phyloP scores from a whole-genome alignment of 2,888 invertebrate genomes.

The Agonopterix alstromeriana region DNA sequence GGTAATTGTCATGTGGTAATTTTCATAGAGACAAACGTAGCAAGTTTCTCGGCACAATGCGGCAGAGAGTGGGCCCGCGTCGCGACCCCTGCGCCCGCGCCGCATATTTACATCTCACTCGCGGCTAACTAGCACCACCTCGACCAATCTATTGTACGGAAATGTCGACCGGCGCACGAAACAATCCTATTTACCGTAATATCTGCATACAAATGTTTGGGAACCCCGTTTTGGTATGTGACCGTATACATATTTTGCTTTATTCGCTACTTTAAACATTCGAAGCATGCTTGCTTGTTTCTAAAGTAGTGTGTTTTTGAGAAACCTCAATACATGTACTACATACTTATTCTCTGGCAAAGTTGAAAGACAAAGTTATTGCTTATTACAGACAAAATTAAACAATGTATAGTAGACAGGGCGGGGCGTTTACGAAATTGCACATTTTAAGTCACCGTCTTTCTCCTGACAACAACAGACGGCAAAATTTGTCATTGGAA shows the following conservation, averaged over 20 bases:
- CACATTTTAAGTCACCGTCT: slow-evolving; percentile 41
- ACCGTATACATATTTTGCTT: slow-evolving; percentile 8
- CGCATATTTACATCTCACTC: slow-evolving; percentile 52
- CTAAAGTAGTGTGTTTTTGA: not conserved
- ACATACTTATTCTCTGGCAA: too few relatives aligned
- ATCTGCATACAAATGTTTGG: slow-evolving; percentile 65
- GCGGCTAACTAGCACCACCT: slow-evolving; percentile 49
- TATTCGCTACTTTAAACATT: not conserved
- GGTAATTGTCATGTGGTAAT: too few relatives aligned
- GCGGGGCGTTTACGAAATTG: slow-evolving; percentile 10
- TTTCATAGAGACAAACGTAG: not conserved
- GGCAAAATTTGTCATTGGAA: slow-evolving; percentile 68
- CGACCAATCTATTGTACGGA: slow-evolving; percentile 65
- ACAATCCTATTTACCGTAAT: slow-evolving; percentile 63
- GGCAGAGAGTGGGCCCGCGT: slow-evolving; percentile 21
- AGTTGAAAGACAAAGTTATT: not conserved
- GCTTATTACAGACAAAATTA: too few relatives aligned
- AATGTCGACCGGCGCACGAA: slow-evolving; percentile 62
- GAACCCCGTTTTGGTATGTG: slow-evolving; percentile 36
- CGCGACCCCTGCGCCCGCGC: slow-evolving; percentile 23
- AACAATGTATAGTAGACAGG: too few relatives aligned
- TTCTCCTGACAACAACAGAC: slow-evolving; percentile 67
- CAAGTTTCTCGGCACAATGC: slow-evolving; percentile 27
- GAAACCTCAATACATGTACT: not conserved
- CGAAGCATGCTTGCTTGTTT: not conserved